These are phyloP conservation scores for Pangasius sanitwongsei DNA, from an alignment of 2,797 vertebrate genomes.

Conservation along the genomic window DNA sequence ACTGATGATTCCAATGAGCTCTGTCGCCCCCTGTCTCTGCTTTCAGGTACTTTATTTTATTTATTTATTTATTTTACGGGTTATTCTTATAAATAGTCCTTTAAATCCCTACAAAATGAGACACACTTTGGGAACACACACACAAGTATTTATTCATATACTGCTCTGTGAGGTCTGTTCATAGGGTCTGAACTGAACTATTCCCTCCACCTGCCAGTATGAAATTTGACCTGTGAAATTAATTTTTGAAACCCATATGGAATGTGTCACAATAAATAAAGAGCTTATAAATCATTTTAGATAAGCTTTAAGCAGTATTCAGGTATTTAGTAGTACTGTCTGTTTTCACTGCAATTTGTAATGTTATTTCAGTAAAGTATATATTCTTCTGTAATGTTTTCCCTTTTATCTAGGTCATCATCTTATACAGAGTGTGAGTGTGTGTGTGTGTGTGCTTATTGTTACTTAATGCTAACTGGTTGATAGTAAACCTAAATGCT, in stretches of 20 bases:
- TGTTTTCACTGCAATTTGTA: not conserved
- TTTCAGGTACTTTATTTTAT: conserved; percentile 65
- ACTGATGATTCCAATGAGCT: conserved; percentile 57
- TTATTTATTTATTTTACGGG: not conserved
- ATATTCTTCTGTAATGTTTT: not conserved
- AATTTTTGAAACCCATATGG: not conserved
- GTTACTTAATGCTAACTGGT: not conserved
- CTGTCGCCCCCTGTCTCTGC: conserved; percentile 72
- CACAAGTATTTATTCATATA: not conserved
- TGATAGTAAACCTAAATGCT: not conserved
- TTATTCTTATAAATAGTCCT: not conserved
- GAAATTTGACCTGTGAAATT: not conserved
- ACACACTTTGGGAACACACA: not conserved
- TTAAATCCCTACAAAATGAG: not conserved
- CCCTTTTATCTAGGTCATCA: not conserved
- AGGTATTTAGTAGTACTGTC: not conserved
- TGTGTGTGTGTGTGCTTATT: not conserved
- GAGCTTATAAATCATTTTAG: not conserved
- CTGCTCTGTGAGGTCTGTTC: not conserved
- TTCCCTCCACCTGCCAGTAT: not conserved
- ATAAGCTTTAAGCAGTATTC: not conserved
- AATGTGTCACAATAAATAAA: not conserved
- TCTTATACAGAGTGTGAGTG: not conserved
- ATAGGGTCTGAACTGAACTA: not conserved
- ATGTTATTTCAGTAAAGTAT: not conserved